These are phyloP conservation scores for Cyrtorhinus lividipennis DNA, from an alignment of 1,140 invertebrate species.

Conservation along the genomic window DNA sequence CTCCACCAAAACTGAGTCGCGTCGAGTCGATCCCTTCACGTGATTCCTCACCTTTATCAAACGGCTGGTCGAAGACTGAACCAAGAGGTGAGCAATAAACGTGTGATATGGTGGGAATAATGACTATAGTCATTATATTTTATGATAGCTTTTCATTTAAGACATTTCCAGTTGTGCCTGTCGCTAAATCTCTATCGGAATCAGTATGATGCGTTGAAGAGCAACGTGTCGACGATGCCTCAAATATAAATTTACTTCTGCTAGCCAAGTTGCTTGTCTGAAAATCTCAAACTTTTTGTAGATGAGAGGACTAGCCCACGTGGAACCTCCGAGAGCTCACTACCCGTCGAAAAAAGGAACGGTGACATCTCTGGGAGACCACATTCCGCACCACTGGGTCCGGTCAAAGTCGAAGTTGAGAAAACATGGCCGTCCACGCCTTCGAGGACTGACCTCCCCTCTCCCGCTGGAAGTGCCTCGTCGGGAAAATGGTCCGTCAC, in stretches of 20 bases:
- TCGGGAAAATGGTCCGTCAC: constrained; percentile 15
- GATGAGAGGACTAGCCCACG: not conserved
- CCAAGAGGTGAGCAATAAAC: not conserved
- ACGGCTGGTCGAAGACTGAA: not conserved
- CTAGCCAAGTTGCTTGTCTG: too few species aligned
- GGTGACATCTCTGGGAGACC: not conserved
- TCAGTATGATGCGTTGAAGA: too few species aligned
- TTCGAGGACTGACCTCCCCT: not conserved
- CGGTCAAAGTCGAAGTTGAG: constrained; percentile 2
- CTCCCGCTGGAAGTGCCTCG: constrained; percentile 16
- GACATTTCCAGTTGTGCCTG: too few species aligned
- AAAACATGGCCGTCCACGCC: constrained; percentile 1
- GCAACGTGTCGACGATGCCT: too few species aligned
- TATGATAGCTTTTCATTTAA: too few species aligned
- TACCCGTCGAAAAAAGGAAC: not conserved
- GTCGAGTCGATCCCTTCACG: not conserved
- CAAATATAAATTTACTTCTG: too few species aligned
- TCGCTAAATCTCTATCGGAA: too few species aligned
- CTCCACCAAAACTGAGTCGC: constrained; percentile 12
- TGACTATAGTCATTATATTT: too few species aligned
- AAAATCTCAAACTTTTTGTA: too few species aligned
- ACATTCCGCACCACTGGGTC: constrained; percentile 9
- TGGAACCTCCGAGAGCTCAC: not conserved
- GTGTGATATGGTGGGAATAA: too few species aligned
- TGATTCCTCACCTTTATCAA: not conserved